These are phyloP conservation scores for Aleadryas rufinucha DNA, from an alignment of 2,113 vertebrate species.

Conservation along the genomic window DNA sequence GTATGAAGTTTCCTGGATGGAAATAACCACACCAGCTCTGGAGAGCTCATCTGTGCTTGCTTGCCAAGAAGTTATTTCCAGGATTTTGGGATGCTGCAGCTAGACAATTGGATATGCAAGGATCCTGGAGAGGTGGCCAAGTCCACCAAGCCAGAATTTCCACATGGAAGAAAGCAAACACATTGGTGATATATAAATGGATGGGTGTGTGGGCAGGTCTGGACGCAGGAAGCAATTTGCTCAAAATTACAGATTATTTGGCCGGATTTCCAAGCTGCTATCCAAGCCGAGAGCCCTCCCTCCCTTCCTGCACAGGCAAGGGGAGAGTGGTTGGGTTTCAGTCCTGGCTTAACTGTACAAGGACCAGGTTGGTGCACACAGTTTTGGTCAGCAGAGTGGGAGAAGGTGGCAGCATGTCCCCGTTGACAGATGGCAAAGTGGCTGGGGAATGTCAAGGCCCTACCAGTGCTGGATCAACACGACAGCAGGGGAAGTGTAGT, in stretches of 20 bases:
- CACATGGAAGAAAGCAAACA: conserved; percentile 7
- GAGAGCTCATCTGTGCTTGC: background rate
- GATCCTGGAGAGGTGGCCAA: conserved; percentile 21
- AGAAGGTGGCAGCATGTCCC: background rate
- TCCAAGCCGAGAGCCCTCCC: background rate
- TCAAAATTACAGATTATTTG: conserved; percentile 8
- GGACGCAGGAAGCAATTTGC: background rate
- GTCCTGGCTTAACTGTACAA: background rate
- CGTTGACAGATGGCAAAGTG: background rate
- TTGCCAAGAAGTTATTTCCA: conserved; percentile 49
- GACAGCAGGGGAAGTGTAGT: background rate
- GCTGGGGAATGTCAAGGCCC: background rate
- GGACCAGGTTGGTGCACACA: rapidly evolving
- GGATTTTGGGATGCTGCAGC: conserved; percentile 33
- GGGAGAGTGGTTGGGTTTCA: background rate
- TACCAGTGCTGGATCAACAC: background rate
- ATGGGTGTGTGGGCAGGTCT: background rate
- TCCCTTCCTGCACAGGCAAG: background rate
- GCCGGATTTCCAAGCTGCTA: background rate
- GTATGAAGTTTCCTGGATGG: conserved; percentile 7
- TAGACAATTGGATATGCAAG: conserved; percentile 13
- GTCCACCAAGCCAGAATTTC: conserved; percentile 28
- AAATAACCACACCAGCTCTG: background rate
- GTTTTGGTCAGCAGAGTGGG: background rate
- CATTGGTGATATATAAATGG: background rate